phyloP scores from a whole-genome alignment of 64 coral and sea anemone genomes.

The Pocillopora damicornis region DNA sequence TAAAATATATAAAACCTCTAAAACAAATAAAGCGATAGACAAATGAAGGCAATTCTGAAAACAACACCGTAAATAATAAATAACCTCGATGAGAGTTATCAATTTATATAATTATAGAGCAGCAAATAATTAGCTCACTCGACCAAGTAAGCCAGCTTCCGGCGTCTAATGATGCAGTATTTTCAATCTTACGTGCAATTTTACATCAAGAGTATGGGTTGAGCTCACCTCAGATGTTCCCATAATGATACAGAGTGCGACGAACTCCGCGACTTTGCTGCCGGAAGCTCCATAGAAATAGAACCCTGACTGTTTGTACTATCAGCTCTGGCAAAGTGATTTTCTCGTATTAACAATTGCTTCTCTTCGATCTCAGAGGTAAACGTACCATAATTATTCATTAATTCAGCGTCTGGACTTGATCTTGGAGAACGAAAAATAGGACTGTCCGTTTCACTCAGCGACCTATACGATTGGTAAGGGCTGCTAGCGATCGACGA shows the following conservation, averaged over 20 bases:
- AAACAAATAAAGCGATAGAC: too few species aligned
- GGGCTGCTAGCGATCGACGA: not conserved
- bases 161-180: not conserved
- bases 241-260: not conserved
- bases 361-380: not conserved
- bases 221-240: not conserved
- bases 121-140: too few species aligned
- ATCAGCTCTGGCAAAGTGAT: not conserved
- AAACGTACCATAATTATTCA: too few species aligned
- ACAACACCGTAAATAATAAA: too few species aligned
- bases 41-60: too few species aligned
- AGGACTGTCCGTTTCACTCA: not conserved
- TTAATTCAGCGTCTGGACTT: not conserved
- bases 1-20: too few species aligned
- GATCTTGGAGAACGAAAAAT: constrained; percentile 3
- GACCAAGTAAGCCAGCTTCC: too few species aligned
- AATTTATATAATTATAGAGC: too few species aligned
- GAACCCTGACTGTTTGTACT: not conserved
- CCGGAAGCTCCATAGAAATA: not conserved
- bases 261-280: not conserved
- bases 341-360: not conserved
- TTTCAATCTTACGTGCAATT: not conserved
- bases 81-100: too few species aligned
- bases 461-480: not conserved
- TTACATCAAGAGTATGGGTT: not conserved